Conservation (phyloP, 2,888 invertebrate genomes). For the Tanytarsus gracilentus region DNA sequence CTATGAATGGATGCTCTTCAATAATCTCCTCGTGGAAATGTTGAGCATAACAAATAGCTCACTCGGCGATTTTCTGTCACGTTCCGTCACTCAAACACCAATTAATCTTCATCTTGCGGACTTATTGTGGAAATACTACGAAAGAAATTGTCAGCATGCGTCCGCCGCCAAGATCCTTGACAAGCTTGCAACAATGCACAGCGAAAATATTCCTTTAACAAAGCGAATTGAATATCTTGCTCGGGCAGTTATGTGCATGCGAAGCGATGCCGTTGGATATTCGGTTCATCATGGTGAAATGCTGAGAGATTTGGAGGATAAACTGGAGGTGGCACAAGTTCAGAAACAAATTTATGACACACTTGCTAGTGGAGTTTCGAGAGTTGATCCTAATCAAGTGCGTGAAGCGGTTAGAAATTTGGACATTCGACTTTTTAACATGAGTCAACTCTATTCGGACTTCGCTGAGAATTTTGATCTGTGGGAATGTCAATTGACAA, state of each 20-base stretch:
- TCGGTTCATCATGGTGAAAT: slow-evolving; percentile 66
- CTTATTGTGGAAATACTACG: slow-evolving; percentile 92
- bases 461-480: slow-evolving; percentile 85
- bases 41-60: slow-evolving; percentile 47
- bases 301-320: slow-evolving; percentile 83
- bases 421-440: slow-evolving; percentile 74
- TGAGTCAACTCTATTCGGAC: slow-evolving; percentile 84
- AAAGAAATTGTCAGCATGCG: slow-evolving; percentile 81
- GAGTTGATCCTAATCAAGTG: slow-evolving; percentile 52
- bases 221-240: slow-evolving; percentile 86
- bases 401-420: slow-evolving; percentile 59
- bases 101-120: slow-evolving; percentile 59
- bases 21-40: slow-evolving; percentile 62
- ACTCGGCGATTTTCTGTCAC: slow-evolving; percentile 42
- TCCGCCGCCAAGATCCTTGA: slow-evolving; percentile 87
- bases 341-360: slow-evolving; percentile 63
- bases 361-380: slow-evolving; percentile 45
- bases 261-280: slow-evolving; percentile 70
- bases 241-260: slow-evolving; percentile 89
- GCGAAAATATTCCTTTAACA: slow-evolving; percentile 62
- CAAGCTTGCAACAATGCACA: slow-evolving; percentile 60
- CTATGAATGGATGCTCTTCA: slow-evolving; percentile 85
- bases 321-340: slow-evolving; percentile 78
- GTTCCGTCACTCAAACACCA: slow-evolving; percentile 46
- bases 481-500: slow-evolving; percentile 89